Base-by-base conservation (phyloP, 1,140 invertebrate species). In the Sarcophaga bullata region DNA sequence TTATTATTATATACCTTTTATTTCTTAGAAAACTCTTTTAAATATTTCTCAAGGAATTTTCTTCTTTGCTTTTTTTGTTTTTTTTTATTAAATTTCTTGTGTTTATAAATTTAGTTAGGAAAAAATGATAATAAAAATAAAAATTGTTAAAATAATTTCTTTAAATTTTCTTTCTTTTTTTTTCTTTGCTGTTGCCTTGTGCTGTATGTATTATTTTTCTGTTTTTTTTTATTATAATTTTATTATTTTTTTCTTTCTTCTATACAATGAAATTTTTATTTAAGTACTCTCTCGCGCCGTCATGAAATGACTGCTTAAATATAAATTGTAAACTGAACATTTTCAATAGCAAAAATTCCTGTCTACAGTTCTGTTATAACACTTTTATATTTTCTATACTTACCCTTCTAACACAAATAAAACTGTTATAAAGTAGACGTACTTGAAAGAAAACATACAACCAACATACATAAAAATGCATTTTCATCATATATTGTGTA, bases 251-350 rank as follows among this genome's bases (percentile, higher is more conserved):
- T 62, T 37, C 25, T 58, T n/a, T 58, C 54, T 58, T 58, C 13
- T 58, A 58, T 58, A 58, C 54, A 58, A 58, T 58, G 11, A 37
- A 37, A 11, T 73, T 47, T 15, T 76, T 76, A 48, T 7, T 78
- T 78, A 78, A 78, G 75, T 78, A 78, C 75, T 78, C 75, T 78
- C 75, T 78, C 48, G 75, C 75, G 75, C 75, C 75, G 75, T 78
- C 75, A 78, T 78, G 75, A 50, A 50, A 78, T 78, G 75, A 78
- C 75, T 78, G 75, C 75, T 50, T 78, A 50, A 78, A 78, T 78
- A 78, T 25, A 78, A 78, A 78, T 78, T 78, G 48, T 78, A 78
- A 78, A 78, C 75, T 78, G 75, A 78, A 78, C 49, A 52, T 52
- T 72, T 50, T 17, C 48, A 49, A 52, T 68, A 68, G 25, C 62